Evolutionary conservation across 2,113 vertebrate genomes (phyloP).

Genomic region (Bubo bubo): DNA sequence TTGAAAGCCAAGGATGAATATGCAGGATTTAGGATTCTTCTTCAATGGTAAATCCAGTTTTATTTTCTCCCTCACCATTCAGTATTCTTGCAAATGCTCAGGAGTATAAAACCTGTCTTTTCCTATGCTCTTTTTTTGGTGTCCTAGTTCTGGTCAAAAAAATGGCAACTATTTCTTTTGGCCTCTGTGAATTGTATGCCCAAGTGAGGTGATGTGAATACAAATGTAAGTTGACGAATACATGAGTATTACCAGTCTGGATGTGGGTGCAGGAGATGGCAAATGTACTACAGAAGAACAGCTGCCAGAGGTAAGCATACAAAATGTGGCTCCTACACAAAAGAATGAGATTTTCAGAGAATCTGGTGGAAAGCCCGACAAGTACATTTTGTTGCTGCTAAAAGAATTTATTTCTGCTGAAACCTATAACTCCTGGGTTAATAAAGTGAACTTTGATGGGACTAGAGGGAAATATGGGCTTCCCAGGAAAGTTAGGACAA

Average conservation of each 20-base stretch:
- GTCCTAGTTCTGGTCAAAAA: background rate
- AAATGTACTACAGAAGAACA: conserved; percentile 1
- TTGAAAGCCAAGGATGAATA: background rate
- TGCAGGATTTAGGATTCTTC: background rate
- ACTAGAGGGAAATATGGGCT: conserved; percentile 75
- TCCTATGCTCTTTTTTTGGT: background rate
- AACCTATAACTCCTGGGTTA: conserved; percentile 76
- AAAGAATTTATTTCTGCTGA: conserved; percentile 77
- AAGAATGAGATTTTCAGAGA: conserved; percentile 69
- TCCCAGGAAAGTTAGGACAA: conserved; percentile 73
- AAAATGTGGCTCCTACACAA: conserved; percentile 47
- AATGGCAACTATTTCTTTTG: background rate
- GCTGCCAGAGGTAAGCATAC: conserved; percentile 55
- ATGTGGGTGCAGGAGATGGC: background rate
- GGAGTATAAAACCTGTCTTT: background rate
- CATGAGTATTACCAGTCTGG: background rate
- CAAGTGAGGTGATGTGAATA: background rate
- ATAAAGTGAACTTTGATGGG: conserved; percentile 77
- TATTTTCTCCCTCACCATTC: background rate
- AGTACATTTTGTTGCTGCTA: conserved; percentile 71
- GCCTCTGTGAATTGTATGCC: background rate
- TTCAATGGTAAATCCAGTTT: background rate
- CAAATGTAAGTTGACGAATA: background rate
- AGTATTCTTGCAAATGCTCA: background rate
- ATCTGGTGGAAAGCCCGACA: conserved; percentile 60